These are phyloP conservation scores for Oncopeltus fasciatus DNA, from an alignment of 1,140 invertebrate species.

Conservation along the genomic window DNA sequence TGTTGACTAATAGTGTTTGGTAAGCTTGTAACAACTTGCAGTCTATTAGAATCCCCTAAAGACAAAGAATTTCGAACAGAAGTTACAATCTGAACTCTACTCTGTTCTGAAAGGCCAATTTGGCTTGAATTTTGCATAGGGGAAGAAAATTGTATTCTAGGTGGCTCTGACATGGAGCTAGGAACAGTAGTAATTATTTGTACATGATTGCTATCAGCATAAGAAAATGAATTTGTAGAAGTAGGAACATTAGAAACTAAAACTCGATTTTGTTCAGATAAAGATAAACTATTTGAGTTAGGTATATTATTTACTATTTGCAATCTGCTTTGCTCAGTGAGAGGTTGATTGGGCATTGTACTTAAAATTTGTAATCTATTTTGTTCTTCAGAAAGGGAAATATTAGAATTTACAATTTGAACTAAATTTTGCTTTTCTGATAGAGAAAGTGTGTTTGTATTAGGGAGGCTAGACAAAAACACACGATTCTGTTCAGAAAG, in stretches of 20 bases:
- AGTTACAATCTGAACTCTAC: slow-evolving; percentile 13
- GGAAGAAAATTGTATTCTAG: slow-evolving; percentile 14
- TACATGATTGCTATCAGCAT: slow-evolving; percentile 1
- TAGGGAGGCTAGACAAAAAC: slow-evolving; percentile 20
- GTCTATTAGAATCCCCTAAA: slow-evolving; percentile 6
- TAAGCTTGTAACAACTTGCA: slow-evolving; percentile 6
- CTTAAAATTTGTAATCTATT: slow-evolving; percentile 23
- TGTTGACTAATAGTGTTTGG: background rate
- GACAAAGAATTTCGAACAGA: slow-evolving; percentile 11
- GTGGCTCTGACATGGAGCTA: slow-evolving; percentile 11
- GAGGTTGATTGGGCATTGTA: slow-evolving; percentile 15
- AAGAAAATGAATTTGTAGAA: background rate
- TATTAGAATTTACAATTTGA: slow-evolving; percentile 20
- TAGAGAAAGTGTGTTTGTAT: slow-evolving; percentile 12
- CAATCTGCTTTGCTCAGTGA: slow-evolving; percentile 12
- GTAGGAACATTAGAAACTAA: slow-evolving; percentile 6
- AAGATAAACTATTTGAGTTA: slow-evolving; percentile 8
- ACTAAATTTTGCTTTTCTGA: slow-evolving; percentile 20
- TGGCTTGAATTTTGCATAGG: slow-evolving; percentile 8
- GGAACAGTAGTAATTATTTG: slow-evolving; percentile 16
- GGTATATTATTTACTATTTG: slow-evolving; percentile 13
- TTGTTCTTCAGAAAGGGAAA: slow-evolving; percentile 20
- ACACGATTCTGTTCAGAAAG: slow-evolving; percentile 19
- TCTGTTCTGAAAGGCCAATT: slow-evolving; percentile 7
- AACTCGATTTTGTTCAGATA: slow-evolving; percentile 11